These are phyloP conservation scores for Zoanthus gigantus DNA, from an alignment of 92 coral and sea anemone genomes.

Conservation along the genomic window DNA sequence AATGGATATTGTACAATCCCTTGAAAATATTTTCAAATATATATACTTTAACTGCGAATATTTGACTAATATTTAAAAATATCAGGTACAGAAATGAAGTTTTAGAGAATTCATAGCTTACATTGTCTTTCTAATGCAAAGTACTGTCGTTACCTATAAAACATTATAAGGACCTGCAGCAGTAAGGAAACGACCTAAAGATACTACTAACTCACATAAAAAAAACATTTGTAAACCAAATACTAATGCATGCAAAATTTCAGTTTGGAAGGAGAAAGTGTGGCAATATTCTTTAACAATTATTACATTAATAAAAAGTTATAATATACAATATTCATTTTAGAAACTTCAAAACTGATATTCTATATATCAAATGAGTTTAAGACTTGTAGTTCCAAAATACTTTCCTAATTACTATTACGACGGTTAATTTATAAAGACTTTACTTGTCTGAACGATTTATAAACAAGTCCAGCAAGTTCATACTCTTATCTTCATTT, in stretches of 20 bases:
- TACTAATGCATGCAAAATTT: neutral
- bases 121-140: neutral
- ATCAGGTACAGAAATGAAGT: neutral
- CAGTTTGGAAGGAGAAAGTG: neutral
- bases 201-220: neutral
- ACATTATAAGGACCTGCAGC: neutral
- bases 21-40: neutral
- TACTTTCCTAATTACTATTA: too few relatives aligned
- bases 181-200: neutral
- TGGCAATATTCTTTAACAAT: too few relatives aligned
- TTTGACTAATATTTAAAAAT: neutral
- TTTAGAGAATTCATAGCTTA: neutral
- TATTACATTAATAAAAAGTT: too few relatives aligned
- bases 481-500: too few relatives aligned
- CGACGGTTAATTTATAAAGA: too few relatives aligned
- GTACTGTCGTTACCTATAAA: neutral
- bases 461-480: too few relatives aligned
- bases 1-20: constrained; percentile 1
- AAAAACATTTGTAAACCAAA: neutral
- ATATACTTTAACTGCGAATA: neutral
- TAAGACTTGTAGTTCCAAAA: too few relatives aligned
- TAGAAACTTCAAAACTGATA: too few relatives aligned
- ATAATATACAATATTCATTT: too few relatives aligned
- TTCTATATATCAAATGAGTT: too few relatives aligned
- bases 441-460: too few relatives aligned